Conservation (phyloP, 2,888 invertebrate species). For the Danaus chrysippus region DNA sequence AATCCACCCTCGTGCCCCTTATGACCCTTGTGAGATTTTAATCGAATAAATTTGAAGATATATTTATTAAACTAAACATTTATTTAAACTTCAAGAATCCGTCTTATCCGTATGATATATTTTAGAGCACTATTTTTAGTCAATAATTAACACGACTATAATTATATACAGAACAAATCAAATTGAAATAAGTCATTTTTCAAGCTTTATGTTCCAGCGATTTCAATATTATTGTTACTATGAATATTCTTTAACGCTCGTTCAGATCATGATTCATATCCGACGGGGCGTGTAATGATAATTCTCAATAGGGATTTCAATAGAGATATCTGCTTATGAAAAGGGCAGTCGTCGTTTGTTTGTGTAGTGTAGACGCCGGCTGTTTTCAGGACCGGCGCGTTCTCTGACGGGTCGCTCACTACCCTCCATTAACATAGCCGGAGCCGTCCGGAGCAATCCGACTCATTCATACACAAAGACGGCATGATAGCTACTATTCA, state of each 20-base stretch:
- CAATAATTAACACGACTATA: too few species aligned
- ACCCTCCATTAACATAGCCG: conserved; percentile 14
- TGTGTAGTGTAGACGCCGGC: background rate
- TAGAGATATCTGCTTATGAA: background rate
- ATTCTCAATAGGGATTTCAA: background rate
- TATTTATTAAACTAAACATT: conserved; percentile 10
- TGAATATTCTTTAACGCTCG: too few species aligned
- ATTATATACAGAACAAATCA: too few species aligned
- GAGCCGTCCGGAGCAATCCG: background rate
- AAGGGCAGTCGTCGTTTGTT: background rate
- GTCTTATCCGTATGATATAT: too few species aligned
- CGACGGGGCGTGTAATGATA: background rate
- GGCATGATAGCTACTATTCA: conserved; percentile 2
- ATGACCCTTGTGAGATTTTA: conserved; percentile 13
- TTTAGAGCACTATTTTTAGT: too few species aligned
- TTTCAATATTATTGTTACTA: too few species aligned
- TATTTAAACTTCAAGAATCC: too few species aligned
- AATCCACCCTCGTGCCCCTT: conserved; percentile 2
- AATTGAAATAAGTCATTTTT: too few species aligned
- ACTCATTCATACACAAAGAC: background rate
- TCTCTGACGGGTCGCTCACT: conserved; percentile 2
- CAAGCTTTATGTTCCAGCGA: too few species aligned
- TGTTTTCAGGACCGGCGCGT: background rate
- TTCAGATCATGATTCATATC: too few species aligned
- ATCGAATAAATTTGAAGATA: conserved; percentile 18